phyloP scores from a whole-genome alignment of 2,797 vertebrate genomes.

The Protonibea diacanthus region DNA sequence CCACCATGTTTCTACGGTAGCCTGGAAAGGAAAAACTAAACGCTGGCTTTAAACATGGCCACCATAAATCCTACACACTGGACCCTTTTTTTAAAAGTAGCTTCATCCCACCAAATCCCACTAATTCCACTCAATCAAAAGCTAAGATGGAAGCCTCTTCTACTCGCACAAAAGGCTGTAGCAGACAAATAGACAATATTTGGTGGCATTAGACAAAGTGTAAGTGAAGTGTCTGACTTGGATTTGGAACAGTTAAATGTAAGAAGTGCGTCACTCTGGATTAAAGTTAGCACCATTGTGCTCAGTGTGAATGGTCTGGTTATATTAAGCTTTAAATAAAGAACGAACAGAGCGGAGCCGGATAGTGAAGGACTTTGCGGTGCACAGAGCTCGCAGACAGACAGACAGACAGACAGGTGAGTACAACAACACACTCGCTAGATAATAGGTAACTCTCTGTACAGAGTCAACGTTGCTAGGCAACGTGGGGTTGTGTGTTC shows the following conservation, averaged over 20 bases:
- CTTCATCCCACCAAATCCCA: background rate
- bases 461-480: background rate
- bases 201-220: too few relatives aligned
- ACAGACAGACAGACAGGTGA: background rate
- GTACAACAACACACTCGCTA: background rate
- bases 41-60: too few relatives aligned
- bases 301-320: background rate
- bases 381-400: background rate
- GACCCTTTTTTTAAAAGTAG: background rate
- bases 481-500: background rate
- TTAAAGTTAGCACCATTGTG: too few relatives aligned
- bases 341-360: background rate
- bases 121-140: background rate
- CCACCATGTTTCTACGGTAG: too few relatives aligned
- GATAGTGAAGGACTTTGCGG: background rate
- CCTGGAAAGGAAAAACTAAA: too few relatives aligned
- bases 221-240: too few relatives aligned
- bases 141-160: background rate
- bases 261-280: too few relatives aligned
- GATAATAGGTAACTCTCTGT: background rate
- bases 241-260: too few relatives aligned
- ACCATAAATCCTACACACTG: too few relatives aligned
- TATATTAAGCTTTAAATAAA: background rate
- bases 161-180: too few relatives aligned
- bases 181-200: too few relatives aligned